A percentile compares a stretch with the other conserved stretches of the same genome.
These are phyloP conservation scores for Diploscapter pachys DNA, from an alignment of 1,140 invertebrate genomes.

Conservation along the genomic window DNA sequence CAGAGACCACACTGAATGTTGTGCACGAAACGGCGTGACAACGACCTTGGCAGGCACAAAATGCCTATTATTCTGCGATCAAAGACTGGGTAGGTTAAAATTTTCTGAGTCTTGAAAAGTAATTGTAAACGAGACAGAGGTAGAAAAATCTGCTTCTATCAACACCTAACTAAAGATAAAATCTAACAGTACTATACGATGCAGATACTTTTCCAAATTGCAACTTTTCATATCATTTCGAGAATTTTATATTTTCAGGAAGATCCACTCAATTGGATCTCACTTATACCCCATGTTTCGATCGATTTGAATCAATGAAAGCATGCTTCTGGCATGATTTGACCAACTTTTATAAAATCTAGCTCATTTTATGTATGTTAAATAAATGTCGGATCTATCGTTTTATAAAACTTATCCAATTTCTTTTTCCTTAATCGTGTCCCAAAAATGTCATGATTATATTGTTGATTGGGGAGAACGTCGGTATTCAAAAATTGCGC, in stretches of 20 bases:
- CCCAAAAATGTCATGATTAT: too few species aligned
- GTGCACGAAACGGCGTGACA: conserved; percentile 46
- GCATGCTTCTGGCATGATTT: conserved; percentile 51
- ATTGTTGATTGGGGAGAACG: too few species aligned
- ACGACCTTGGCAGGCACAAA: conserved; percentile 49
- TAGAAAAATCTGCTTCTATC: neutral
- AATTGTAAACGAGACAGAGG: neutral
- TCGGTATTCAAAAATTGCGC: too few species aligned
- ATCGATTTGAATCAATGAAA: conserved; percentile 54
- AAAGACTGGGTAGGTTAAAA: conserved; percentile 39
- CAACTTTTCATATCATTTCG: neutral
- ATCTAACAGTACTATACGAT: neutral
- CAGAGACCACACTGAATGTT: conserved; percentile 35
- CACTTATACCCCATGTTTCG: conserved; percentile 53
- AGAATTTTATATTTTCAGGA: neutral
- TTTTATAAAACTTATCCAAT: too few species aligned
- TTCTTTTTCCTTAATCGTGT: too few species aligned
- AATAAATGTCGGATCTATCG: too few species aligned
- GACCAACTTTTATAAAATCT: conserved; percentile 27
- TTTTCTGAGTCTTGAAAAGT: neutral
- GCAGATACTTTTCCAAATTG: neutral
- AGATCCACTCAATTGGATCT: conserved; percentile 47
- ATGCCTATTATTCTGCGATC: conserved; percentile 55
- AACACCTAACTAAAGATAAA: neutral
- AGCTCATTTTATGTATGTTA: too few species aligned